Conservation (phyloP, 2,888 invertebrate genomes). For the Limnephilus auricula region DNA sequence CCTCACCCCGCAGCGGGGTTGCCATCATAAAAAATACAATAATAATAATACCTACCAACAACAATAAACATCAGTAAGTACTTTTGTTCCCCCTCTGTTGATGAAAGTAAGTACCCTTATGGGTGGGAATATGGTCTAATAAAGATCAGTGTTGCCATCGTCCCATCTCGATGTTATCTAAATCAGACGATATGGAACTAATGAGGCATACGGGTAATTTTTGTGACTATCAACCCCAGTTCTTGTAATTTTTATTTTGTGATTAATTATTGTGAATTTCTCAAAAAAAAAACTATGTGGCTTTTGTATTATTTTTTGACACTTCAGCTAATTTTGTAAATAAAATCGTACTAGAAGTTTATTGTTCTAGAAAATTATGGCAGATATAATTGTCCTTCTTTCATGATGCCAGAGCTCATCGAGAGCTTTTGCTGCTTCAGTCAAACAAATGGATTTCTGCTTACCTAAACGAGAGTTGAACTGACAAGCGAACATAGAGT, state of each 20-base stretch:
- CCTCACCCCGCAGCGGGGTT: neutral
- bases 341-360: too few species aligned
- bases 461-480: too few species aligned
- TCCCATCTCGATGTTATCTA: slow-evolving; percentile 46
- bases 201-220: slow-evolving; percentile 54
- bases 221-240: slow-evolving; percentile 8
- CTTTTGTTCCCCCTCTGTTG: neutral
- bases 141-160: slow-evolving; percentile 52
- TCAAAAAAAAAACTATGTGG: neutral
- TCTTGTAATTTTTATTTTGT: neutral
- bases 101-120: slow-evolving; percentile 39
- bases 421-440: too few species aligned
- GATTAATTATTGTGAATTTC: neutral
- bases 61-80: slow-evolving; percentile 15
- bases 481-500: too few species aligned
- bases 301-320: too few species aligned
- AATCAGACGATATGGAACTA: slow-evolving; percentile 28
- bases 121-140: slow-evolving; percentile 15
- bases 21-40: slow-evolving; percentile 10
- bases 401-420: too few species aligned
- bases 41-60: slow-evolving; percentile 15
- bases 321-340: too few species aligned
- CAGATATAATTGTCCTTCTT: too few species aligned
- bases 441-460: too few species aligned
- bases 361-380: too few species aligned